Base-by-base conservation (phyloP, 2,888 invertebrate genomes). In the Plagodis pulveraria region DNA sequence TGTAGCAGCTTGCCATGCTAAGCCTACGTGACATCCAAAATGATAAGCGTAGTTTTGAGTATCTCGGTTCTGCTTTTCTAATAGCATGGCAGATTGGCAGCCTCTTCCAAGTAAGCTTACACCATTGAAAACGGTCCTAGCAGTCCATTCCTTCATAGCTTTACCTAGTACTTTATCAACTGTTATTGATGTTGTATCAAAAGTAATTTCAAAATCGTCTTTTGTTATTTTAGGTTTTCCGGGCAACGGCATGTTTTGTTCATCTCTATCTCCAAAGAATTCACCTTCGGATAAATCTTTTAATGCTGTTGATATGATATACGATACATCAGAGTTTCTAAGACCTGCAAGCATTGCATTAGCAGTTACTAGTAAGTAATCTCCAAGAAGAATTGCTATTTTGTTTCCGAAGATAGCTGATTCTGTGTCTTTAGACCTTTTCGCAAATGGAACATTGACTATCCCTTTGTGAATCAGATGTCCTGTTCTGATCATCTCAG, bases 351-450 rank as follows among this genome's bases (percentile, higher is more conserved):
- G 86, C 85, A 96, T 97, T 4, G 94, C 94, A 74, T 96, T 97
- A 33, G 97, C 97, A 71, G 96, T 97, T 5, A 96, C 96, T 9
- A 98, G 86, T 33, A 98, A 91, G 76, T 97, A 98, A 81, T 98
- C 98, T 2, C 97, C 98, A 62, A 96, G 95, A 0, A 98, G 89
- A 4, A 98, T 94, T 0, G 97, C 97, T 63, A 98, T 96, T 92
- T 98, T 98, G 76, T 98, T 98, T 0, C 97, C 97, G 78, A 96
- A 97, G 68, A 96, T 95, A 86, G 97, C 95, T 49, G 97, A 96
- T 63, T 95, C 95, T 1, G 94, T 93, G 62, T 94, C 94, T 36
- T 94, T 93, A 0, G 93, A 89, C 48, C 94, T 88, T 49, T 93
- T 91, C 50, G 94, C 92, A 32, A 87, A 87, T 0, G 92, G 89